phyloP scores from a whole-genome alignment of 2,797 vertebrate species.

The Cossypha dichroa region DNA sequence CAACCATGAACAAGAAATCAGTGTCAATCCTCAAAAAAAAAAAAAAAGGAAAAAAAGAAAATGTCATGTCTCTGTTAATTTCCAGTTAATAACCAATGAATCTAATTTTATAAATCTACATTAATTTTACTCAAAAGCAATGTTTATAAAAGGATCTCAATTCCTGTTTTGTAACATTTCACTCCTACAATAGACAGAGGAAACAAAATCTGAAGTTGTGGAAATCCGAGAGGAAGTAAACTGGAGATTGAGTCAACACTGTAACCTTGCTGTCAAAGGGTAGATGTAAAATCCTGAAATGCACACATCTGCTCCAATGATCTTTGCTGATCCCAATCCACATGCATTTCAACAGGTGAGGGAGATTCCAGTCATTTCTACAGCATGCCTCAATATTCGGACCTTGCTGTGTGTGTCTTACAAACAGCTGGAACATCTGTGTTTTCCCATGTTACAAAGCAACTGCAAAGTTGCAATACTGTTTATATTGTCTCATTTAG shows the following conservation, averaged over 20 bases:
- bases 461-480: not conserved
- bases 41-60: not conserved
- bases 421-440: not conserved
- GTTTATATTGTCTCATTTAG: not conserved
- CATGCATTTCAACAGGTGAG: not conserved
- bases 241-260: conserved; percentile 1
- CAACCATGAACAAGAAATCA: not conserved
- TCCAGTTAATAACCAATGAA: not conserved
- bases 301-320: not conserved
- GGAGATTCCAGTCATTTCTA: not conserved
- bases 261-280: not conserved
- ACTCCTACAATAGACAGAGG: not conserved
- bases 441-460: not conserved
- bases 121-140: conserved; percentile 1
- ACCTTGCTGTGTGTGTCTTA: not conserved
- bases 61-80: not conserved
- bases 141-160: not conserved
- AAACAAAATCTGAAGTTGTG: conserved; percentile 1
- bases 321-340: not conserved
- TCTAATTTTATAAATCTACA: not conserved
- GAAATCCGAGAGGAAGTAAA: conserved; percentile 35
- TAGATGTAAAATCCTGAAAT: conserved; percentile 22
- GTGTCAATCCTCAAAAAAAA: not conserved
- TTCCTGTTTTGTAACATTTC: not conserved
- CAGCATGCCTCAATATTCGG: not conserved